These are phyloP conservation scores for Bombus waltoni DNA, from an alignment of 1,140 invertebrate species.

Conservation along the genomic window DNA sequence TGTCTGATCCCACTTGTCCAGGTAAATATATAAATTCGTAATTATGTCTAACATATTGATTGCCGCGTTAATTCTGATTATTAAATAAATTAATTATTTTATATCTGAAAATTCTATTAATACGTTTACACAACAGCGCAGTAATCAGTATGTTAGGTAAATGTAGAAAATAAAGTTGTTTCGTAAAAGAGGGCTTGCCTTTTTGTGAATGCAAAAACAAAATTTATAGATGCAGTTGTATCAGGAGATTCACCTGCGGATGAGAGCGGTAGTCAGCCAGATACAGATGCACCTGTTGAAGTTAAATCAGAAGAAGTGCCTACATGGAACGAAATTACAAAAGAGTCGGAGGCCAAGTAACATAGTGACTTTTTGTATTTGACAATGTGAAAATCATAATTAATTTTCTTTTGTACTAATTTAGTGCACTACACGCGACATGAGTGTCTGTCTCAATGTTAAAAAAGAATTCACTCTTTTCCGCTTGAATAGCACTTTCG, in stretches of 20 bases:
- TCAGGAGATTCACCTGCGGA: constrained; percentile 42
- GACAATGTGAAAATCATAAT: constrained; percentile 39
- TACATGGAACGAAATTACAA: constrained; percentile 55
- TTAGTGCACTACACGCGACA: constrained; percentile 41
- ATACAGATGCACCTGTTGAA: constrained; percentile 34
- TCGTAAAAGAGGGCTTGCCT: too few relatives aligned
- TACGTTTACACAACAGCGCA: background rate
- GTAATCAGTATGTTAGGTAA: background rate
- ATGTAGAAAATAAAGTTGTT: background rate
- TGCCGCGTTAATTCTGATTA: background rate
- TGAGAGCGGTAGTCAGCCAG: constrained; percentile 55
- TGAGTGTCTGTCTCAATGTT: constrained; percentile 34
- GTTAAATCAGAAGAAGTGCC: constrained; percentile 56
- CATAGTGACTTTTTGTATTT: constrained; percentile 53
- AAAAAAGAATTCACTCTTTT: constrained; percentile 15
- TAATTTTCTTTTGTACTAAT: constrained; percentile 49
- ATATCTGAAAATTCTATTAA: background rate
- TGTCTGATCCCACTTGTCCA: constrained; percentile 79
- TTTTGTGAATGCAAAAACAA: background rate
- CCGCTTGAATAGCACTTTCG: constrained; percentile 26
- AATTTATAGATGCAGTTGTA: constrained; percentile 36
- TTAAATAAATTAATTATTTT: background rate
- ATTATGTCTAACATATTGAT: background rate
- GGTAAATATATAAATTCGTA: constrained; percentile 66
- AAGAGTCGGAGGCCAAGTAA: constrained; percentile 61